Evolutionary conservation across 2,888 invertebrate genomes (phyloP).

Genomic region (Philopedon plagiatum): DNA sequence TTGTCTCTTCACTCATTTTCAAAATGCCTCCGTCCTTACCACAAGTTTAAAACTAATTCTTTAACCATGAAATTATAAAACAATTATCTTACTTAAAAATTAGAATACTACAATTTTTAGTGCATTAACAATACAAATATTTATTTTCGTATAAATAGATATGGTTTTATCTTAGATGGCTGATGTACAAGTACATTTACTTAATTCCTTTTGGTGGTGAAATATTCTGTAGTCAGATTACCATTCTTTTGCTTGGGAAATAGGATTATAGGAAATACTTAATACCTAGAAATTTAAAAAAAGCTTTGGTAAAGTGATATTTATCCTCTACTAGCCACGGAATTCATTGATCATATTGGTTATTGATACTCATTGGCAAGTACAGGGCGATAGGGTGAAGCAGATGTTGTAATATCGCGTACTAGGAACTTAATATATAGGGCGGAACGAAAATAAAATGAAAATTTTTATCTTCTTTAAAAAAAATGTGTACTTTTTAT

Average conservation of each 20-base stretch:
- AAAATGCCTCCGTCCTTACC: not conserved
- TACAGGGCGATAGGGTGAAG: slow-evolving; percentile 14
- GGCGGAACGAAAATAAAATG: too few relatives aligned
- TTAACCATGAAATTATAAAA: not conserved
- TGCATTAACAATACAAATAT: slow-evolving; percentile 35
- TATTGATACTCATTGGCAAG: slow-evolving; percentile 30
- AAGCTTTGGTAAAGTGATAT: slow-evolving; percentile 40
- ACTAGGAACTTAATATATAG: too few relatives aligned
- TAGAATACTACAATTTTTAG: slow-evolving; percentile 3
- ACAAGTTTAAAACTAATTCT: not conserved
- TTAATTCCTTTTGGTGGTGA: not conserved
- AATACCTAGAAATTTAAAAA: slow-evolving; percentile 29
- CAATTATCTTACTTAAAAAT: slow-evolving; percentile 1
- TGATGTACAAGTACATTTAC: slow-evolving; percentile 3
- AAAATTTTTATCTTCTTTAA: too few relatives aligned
- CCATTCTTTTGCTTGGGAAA: slow-evolving; percentile 20
- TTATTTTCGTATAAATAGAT: slow-evolving; percentile 35
- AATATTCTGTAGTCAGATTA: not conserved
- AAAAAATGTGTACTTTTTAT: too few relatives aligned
- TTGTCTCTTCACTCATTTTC: slow-evolving; percentile 38
- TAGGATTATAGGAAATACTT: slow-evolving; percentile 43
- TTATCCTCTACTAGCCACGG: slow-evolving; percentile 28
- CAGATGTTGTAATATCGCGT: not conserved
- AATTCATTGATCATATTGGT: slow-evolving; percentile 44
- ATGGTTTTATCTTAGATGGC: slow-evolving; percentile 34